Evolutionary conservation across 2,797 vertebrate genomes (phyloP).

Genomic region (Taenioides sp.): DNA sequence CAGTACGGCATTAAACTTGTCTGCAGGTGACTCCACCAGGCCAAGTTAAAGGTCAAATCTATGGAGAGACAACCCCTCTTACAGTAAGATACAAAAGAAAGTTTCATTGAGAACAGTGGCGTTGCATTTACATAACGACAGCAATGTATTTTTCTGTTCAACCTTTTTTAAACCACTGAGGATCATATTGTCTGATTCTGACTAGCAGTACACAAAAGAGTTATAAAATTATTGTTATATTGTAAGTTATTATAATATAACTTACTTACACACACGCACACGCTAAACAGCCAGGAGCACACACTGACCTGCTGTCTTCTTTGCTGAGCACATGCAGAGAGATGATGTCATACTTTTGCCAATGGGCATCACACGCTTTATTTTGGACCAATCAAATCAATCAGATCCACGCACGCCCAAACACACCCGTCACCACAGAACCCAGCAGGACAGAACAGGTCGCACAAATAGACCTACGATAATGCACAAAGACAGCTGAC

Average conservation of each 20-base stretch:
- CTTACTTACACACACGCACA: not conserved
- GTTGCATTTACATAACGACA: too few relatives aligned
- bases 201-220: too few relatives aligned
- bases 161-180: too few relatives aligned
- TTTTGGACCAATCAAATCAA: conserved; percentile 24
- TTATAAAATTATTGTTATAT: too few relatives aligned
- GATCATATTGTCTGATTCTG: too few relatives aligned
- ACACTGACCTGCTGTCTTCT: conserved; percentile 32
- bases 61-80: too few relatives aligned
- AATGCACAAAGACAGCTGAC: conserved; percentile 64
- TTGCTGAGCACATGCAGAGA: conserved; percentile 30
- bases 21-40: too few relatives aligned
- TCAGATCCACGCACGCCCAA: conserved; percentile 11
- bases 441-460: conserved; percentile 27
- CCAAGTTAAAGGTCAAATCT: too few relatives aligned
- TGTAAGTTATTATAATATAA: not conserved
- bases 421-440: not conserved
- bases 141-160: too few relatives aligned
- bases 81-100: too few relatives aligned
- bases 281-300: conserved; percentile 16
- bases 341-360: conserved; percentile 49
- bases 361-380: conserved; percentile 17
- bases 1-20: too few relatives aligned
- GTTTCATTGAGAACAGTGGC: too few relatives aligned
- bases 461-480: conserved; percentile 38